Conservation (phyloP, 2,113 vertebrate genomes). For the Gopherus flavomarginatus region DNA sequence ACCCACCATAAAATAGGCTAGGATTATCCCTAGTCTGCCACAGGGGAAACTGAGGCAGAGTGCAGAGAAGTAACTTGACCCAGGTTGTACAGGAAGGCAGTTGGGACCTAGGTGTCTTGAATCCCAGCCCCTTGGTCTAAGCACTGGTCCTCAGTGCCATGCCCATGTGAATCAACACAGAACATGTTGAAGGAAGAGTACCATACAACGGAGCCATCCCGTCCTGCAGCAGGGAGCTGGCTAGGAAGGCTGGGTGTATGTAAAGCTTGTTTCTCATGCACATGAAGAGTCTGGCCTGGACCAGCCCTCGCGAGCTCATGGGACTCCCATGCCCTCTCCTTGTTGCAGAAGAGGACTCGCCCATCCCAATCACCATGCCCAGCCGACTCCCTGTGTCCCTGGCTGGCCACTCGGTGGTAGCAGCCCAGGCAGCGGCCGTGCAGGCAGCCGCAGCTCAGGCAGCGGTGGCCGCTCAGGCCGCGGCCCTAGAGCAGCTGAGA, state of each 20-base stretch:
- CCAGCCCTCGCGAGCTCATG: not conserved
- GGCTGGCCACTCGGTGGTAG: constrained; percentile 86
- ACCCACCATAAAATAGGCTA: not conserved
- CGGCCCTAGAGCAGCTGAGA: constrained; percentile 92
- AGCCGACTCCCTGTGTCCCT: constrained; percentile 84
- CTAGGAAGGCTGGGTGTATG: too few relatives aligned
- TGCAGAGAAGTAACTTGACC: not conserved
- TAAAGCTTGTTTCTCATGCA: too few relatives aligned
- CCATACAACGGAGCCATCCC: too few relatives aligned
- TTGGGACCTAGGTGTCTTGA: not conserved
- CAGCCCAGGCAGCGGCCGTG: constrained; percentile 85
- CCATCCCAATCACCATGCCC: constrained; percentile 80
- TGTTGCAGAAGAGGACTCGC: constrained; percentile 86
- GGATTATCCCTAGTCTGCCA: not conserved
- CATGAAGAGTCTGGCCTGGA: too few relatives aligned
- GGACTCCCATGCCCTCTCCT: accelerated
- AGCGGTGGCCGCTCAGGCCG: constrained; percentile 88
- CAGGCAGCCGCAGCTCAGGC: constrained; percentile 84
- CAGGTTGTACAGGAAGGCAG: not conserved
- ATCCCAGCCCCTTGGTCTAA: not conserved
- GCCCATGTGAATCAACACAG: not conserved
- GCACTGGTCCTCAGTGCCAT: not conserved
- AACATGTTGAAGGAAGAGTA: not conserved
- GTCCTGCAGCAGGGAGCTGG: not conserved
- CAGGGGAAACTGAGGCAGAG: not conserved